Base-by-base conservation (phyloP, 2,888 invertebrate genomes). In the Habroteleia sp. region DNA sequence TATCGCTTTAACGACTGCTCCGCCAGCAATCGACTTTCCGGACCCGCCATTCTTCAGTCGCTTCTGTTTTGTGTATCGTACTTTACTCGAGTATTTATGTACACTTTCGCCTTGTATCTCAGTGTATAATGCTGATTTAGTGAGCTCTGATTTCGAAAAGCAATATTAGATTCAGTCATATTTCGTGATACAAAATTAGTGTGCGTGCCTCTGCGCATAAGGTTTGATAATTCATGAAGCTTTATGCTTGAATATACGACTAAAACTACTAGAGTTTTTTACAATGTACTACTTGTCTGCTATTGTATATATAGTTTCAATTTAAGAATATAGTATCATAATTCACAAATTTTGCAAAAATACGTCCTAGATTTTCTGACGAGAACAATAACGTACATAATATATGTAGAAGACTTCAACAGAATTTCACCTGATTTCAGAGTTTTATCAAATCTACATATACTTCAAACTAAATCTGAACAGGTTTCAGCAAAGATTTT, bases 151-250 rank as follows among this genome's bases (percentile, higher is more conserved):
- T 71, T 71, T 71, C 63, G 62, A 71, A 54, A 39, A 54, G 62
- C 71, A 62, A 62, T 71, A 71, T 62, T 68, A 68, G 68, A 68
- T 58, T 41, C 50, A 68, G 68, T 58, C 58, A 58, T 58, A 58
- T 58, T 68, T 68, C 50, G 68, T 41, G 42, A 68, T 58, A 31
- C 42, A 20, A 50, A 68, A 68, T 68, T 68, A 68, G 56, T 42
- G 58, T 39, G 56, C 56, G 56, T 65, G 65, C 54, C 44, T 50
- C 20, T 46, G 39, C 66, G 33, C 25, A 33, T 31, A 33, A 48
- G 17, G 8, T 41, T 46, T 33, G 66, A 56, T 68, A 56, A 68
- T 68, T 68, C 66, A 68, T 39, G 66, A 46, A 10, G 48, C 25
- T 58, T 56, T 41, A 44, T 27, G 29, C n/a, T 35, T 4, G 8